Base-by-base conservation (phyloP, 2,797 vertebrate genomes). In the Chrysolophus pictus region DNA sequence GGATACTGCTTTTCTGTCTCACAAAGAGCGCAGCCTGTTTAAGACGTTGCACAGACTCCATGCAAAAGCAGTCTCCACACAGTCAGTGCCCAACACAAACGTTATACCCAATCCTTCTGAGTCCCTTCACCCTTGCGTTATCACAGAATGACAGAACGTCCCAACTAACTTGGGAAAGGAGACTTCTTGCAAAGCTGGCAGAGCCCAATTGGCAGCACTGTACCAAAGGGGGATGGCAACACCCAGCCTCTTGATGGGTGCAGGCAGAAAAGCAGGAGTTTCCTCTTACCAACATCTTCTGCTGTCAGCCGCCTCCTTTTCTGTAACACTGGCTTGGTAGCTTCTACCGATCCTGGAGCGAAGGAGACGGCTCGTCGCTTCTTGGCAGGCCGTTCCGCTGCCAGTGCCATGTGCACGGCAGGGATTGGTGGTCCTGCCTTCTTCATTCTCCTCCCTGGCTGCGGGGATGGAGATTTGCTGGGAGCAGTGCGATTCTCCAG, bases 361-460 rank as follows among this genome's bases (percentile, higher is more conserved):
- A 99, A 99, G 94, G 99, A 99, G 97, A 99, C 99, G 96, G 99
- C 99, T 95, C 99, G 97, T 71, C 99, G 98, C 97, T 99, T 99
- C 95, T 99, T 97, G 72, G 99, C 99, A 19, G 99, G 98, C 96
- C 99, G 99, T 72, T 98, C 97, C 10, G 99, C 96, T 92, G 98
- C 97, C 97, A 98, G 98, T 96, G 98, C 98, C 93, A 99, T 99
- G 79, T 99, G 99, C 4, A 99, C 99, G 67, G 99, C 99, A 51
- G 99, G 99, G 60, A 99, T 99, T 1, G 99, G 99, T 1, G 99
- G 99, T 59, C 99, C 99, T 5, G 99, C 99, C 97, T 99, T 99
- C 97, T 99, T 99, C 99, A 99, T 99, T 98, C 99, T 99, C 98
- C 99, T 99, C 95, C 98, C 98, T 96, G 98, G 98, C 93, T 99